Base-by-base conservation (phyloP, 2,113 vertebrate genomes). In the Siniperca chuatsi region DNA sequence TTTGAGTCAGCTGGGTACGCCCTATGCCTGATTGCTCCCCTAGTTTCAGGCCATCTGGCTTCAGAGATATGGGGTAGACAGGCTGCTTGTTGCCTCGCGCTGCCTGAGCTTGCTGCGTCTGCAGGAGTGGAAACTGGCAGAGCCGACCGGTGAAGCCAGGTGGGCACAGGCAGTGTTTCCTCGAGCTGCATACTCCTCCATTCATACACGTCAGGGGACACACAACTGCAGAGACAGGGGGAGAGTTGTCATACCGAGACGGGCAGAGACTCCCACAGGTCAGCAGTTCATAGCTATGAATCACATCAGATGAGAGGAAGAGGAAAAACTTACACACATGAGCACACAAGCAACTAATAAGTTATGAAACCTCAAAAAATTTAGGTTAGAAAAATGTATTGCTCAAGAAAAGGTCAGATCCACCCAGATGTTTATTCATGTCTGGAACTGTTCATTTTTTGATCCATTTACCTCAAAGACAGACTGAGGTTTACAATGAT, bases 131-230 rank as follows among this genome's bases (percentile, higher is more conserved):
- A 87, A 96, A 96, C 93, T 98, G 97, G 92, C 97, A 98, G 89
- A 98, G 96, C 8, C 97, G 96, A 0, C 97, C 97, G 0, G 97
- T 97, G 94, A 97, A 98, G 82, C 97, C 97, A 0, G 96, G 95
- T 13, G 96, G 97, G 82, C 97, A 98, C 71, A 96, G 94, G 82
- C 97, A 98, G 90, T 97, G 96, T 83, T 96, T 97, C 81, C 97
- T 94, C 6, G 97, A 96, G 78, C 95, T 97, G 90, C 97, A 98
- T 80, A 97, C 96, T n/a, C 97, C 97, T 57, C 97, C 97, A 35
- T 98, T 98, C 96, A 97, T 95, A 88, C 97, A 98, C 18, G 97
- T 97, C 79, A 97, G 93, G 48, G 97, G 97, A 87, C 97, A 98
- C 85, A 98, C 97, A 90, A 98, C 97, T 98, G 95, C 11, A 29